These are phyloP conservation scores for Eucriotettix oculatus DNA, from an alignment of 2,888 invertebrate genomes.

Conservation along the genomic window DNA sequence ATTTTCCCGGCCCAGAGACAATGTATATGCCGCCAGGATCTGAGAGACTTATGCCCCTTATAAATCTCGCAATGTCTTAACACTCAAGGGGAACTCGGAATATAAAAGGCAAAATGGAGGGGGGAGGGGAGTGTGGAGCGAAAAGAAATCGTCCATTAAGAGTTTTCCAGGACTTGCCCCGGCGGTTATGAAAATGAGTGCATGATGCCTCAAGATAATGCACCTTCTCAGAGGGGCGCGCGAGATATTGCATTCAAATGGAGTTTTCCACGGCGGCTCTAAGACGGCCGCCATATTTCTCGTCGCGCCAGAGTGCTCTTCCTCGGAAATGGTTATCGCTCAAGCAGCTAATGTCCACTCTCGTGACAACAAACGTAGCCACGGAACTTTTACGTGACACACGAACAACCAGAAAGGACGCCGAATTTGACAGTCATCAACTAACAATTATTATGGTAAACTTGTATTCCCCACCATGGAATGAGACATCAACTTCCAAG, in stretches of 20 bases:
- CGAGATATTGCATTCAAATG: background rate
- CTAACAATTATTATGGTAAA: no score
- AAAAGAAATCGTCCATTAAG: slow-evolving; percentile 11
- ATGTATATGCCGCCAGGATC: background rate
- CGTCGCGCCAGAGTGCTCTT: background rate
- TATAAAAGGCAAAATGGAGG: slow-evolving; percentile 3
- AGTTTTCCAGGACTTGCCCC: slow-evolving; percentile 8
- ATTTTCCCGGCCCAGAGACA: background rate
- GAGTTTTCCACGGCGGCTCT: no score
- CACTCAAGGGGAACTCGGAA: slow-evolving; percentile 7
- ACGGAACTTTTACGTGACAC: background rate
- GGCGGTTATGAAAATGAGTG: slow-evolving; percentile 12
- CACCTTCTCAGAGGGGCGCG: background rate
- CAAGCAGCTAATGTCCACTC: background rate
- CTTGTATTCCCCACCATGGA: no score
- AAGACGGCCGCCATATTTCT: no score
- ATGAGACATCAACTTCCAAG: no score
- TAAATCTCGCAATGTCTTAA: slow-evolving; percentile 8
- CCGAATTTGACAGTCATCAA: no score
- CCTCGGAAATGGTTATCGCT: background rate
- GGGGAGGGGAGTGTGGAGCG: background rate
- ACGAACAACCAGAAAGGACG: no score
- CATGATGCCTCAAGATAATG: background rate
- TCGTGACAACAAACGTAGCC: background rate
- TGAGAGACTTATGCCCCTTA: slow-evolving; percentile 8